Conservation (phyloP, 2,797 vertebrate genomes). For the Agapornis canus region DNA sequence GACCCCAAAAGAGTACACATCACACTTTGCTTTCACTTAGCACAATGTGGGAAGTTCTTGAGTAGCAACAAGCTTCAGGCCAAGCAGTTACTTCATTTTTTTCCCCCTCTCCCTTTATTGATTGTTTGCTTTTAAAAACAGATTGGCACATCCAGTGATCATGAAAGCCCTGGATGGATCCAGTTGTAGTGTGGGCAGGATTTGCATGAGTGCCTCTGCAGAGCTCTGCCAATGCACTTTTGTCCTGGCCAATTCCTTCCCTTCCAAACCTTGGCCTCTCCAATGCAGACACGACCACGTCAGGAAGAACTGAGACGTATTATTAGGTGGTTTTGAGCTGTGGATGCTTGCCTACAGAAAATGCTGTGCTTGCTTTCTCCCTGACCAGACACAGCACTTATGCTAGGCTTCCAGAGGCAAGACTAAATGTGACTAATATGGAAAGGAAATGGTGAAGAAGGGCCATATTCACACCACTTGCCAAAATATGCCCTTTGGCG, state of each 20-base stretch:
- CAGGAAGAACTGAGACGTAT: conserved; percentile 41
- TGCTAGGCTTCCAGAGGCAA: background rate
- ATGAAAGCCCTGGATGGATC: background rate
- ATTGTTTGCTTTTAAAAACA: conserved; percentile 32
- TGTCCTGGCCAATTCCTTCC: conserved; percentile 13
- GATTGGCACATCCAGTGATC: background rate
- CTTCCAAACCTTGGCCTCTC: conserved; percentile 24
- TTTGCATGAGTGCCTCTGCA: background rate
- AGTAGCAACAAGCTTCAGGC: background rate
- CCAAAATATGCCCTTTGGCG: background rate
- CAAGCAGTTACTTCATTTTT: conserved; percentile 6
- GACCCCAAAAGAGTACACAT: background rate
- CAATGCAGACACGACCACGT: conserved; percentile 22
- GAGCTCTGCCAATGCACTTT: conserved; percentile 45
- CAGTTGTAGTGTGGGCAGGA: conserved; percentile 13
- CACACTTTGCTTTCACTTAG: background rate
- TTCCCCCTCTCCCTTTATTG: background rate
- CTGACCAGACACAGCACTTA: background rate
- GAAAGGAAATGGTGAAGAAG: conserved; percentile 13
- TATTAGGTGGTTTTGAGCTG: conserved; percentile 61
- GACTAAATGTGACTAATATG: background rate
- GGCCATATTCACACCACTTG: background rate
- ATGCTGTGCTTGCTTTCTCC: conserved; percentile 54
- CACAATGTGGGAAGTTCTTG: background rate
- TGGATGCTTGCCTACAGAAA: conserved; percentile 53